A percentile compares a stretch with the other conserved stretches of the same genome.
Conservation (phyloP, 30 jellyfish, hydroid and myxozoan genomes). For the Aurelia coerulea region DNA sequence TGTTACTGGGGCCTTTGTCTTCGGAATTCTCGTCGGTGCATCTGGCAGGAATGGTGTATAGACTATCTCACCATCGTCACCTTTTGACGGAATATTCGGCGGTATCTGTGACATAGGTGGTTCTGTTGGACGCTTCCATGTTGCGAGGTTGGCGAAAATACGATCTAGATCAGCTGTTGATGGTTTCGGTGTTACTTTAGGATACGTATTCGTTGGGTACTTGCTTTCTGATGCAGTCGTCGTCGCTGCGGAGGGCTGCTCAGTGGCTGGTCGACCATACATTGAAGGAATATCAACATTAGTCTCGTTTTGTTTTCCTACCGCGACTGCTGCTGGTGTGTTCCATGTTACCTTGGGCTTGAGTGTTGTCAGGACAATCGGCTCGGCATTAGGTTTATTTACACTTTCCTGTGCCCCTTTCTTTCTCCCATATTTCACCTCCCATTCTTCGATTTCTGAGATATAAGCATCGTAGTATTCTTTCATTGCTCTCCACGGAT, state of each 20-base stretch:
- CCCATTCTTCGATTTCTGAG: constrained; percentile 67
- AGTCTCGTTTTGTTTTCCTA: constrained; percentile 3
- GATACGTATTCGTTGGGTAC: constrained; percentile 16
- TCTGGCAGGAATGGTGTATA: constrained; percentile 64
- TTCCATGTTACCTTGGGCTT: constrained; percentile 58
- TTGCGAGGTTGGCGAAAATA: constrained; percentile 48
- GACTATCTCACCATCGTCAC: constrained; percentile 29
- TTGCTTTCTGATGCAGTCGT: background rate
- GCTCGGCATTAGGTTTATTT: constrained; percentile 33
- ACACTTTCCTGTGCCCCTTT: constrained; percentile 67
- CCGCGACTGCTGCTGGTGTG: constrained; percentile 47
- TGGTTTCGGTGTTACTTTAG: constrained; percentile 29
- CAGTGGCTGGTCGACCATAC: constrained; percentile 30
- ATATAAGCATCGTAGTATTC: constrained; percentile 57
- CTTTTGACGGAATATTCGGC: constrained; percentile 54
- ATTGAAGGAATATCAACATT: constrained; percentile 29
- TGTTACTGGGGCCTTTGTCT: background rate
- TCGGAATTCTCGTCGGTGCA: constrained; percentile 44
- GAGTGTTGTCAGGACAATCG: constrained; percentile 7
- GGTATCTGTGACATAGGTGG: constrained; percentile 39
- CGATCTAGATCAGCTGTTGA: constrained; percentile 40
- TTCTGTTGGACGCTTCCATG: constrained; percentile 46
- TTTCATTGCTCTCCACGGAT: constrained; percentile 79
- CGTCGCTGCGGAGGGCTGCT: constrained; percentile 12
- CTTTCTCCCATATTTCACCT: constrained; percentile 42